phyloP scores from a whole-genome alignment of 2,797 vertebrate genomes.

The Neoniphon sammara region DNA sequence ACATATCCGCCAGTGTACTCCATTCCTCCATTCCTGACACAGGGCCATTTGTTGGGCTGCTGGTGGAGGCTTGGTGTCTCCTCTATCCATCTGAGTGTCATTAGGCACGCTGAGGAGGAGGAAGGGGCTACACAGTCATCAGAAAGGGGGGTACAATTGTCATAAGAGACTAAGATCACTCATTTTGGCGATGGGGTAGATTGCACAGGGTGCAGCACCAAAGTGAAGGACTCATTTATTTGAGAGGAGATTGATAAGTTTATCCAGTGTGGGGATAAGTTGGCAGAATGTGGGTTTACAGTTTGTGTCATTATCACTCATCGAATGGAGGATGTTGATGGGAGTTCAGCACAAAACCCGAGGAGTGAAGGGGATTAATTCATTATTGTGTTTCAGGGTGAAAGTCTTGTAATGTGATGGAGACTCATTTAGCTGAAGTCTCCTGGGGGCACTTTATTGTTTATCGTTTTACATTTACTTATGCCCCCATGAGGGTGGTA shows the following conservation, averaged over 20 bases:
- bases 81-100: constrained; percentile 80
- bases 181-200: constrained; percentile 55
- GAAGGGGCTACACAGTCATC: constrained; percentile 67
- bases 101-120: constrained; percentile 70
- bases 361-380: constrained; percentile 63
- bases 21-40: constrained; percentile 77
- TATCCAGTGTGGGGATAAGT: constrained; percentile 47
- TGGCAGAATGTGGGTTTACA: neutral
- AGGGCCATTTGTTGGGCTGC: constrained; percentile 80
- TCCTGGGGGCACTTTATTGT: constrained; percentile 58
- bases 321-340: constrained; percentile 50
- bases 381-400: constrained; percentile 54
- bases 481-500: constrained; percentile 36
- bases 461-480: constrained; percentile 54
- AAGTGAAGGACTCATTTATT: constrained; percentile 58
- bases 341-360: constrained; percentile 46
- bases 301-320: constrained; percentile 59
- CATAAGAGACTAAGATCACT: constrained; percentile 56
- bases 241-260: constrained; percentile 51
- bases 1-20: constrained; percentile 74
- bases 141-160: constrained; percentile 42
- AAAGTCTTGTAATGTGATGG: constrained; percentile 65
- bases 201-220: neutral
- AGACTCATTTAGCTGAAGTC: constrained; percentile 67
- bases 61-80: constrained; percentile 60